Conservation (phyloP, 92 coral and sea anemone species). For the Parazoanthus darwini region DNA sequence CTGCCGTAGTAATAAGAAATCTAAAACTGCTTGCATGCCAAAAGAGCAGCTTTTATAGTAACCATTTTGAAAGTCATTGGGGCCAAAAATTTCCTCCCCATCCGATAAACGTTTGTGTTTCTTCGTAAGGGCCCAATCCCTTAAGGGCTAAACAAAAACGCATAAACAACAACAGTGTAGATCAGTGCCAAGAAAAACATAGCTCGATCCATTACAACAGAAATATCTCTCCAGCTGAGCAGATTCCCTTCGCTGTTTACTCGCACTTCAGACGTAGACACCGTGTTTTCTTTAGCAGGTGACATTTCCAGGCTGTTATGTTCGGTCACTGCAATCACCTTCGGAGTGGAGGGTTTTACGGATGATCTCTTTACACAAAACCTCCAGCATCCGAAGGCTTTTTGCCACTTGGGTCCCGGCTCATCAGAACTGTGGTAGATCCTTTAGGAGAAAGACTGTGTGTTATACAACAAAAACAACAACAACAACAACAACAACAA, state of each 20-base stretch:
- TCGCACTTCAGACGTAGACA: not conserved
- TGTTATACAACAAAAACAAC: not conserved
- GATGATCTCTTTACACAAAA: not conserved
- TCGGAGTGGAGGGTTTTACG: not conserved
- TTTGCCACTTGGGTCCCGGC: constrained; percentile 4
- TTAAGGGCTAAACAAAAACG: not conserved
- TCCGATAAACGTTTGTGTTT: too few species aligned
- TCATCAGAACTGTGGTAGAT: not conserved
- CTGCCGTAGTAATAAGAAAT: too few species aligned
- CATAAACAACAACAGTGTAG: not conserved
- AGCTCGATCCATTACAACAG: not conserved
- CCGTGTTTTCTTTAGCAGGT: not conserved
- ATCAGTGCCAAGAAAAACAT: not conserved
- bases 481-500: not conserved
- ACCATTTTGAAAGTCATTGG: too few species aligned
- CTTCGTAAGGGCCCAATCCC: too few species aligned
- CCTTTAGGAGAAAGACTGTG: not conserved
- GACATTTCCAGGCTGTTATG: not conserved
- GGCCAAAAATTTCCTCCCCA: too few species aligned
- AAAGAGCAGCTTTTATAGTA: too few species aligned
- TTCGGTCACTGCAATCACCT: not conserved
- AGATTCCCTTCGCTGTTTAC: not conserved
- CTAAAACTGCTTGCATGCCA: too few species aligned
- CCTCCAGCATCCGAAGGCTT: not conserved
- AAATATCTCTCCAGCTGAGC: not conserved